These are phyloP conservation scores for Leuctra nigra DNA, from an alignment of 2,888 invertebrate genomes.

Conservation along the genomic window DNA sequence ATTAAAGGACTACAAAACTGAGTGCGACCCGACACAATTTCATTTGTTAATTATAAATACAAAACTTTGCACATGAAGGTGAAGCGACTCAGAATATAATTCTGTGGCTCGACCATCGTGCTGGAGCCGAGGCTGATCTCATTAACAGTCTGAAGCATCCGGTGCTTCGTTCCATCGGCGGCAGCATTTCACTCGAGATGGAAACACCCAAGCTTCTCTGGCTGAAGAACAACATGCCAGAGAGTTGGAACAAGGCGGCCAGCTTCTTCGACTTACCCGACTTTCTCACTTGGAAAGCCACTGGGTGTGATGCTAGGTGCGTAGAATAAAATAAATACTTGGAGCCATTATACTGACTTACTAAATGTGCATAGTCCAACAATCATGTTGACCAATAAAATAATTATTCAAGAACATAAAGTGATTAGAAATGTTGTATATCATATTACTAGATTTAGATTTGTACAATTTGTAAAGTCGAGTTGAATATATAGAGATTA, in stretches of 20 bases:
- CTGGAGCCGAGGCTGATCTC: conserved; percentile 65
- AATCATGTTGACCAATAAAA: too few relatives aligned
- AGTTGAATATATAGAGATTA: too few relatives aligned
- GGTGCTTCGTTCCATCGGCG: conserved; percentile 80
- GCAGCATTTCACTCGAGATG: conserved; percentile 84
- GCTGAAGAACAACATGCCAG: conserved; percentile 67
- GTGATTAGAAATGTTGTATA: too few relatives aligned
- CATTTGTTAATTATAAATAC: too few relatives aligned
- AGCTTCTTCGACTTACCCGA: conserved; percentile 89
- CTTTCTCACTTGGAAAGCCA: conserved; percentile 88
- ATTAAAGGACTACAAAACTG: too few relatives aligned
- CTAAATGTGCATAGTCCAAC: too few relatives aligned
- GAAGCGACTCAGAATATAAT: conserved; percentile 72
- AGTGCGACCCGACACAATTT: too few relatives aligned
- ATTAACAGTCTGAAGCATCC: conserved; percentile 73
- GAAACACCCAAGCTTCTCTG: conserved; percentile 90
- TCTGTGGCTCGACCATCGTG: conserved; percentile 91
- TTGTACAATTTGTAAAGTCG: too few relatives aligned
- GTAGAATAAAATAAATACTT: neutral
- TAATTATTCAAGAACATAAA: too few relatives aligned
- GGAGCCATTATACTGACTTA: too few relatives aligned
- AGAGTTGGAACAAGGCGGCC: conserved; percentile 63
- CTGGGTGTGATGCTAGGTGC: conserved; percentile 60
- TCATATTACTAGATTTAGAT: too few relatives aligned
- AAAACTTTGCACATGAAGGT: too few relatives aligned